Conservation (phyloP, 2,113 vertebrate species). For the Petrocephalus zakoni region DNA sequence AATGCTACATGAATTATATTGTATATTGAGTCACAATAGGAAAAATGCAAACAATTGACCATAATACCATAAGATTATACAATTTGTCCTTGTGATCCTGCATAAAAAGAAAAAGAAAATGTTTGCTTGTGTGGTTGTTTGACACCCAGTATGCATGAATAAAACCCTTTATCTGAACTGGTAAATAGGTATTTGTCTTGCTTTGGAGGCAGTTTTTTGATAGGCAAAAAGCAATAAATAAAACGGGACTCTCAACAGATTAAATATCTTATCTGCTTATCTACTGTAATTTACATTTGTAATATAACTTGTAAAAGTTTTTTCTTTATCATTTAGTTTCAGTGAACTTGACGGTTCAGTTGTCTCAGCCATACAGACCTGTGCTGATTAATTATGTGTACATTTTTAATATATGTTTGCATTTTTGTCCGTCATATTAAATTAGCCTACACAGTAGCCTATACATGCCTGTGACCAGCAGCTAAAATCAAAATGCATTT, state of each 20-base stretch:
- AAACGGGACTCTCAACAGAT: no score
- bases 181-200: neutral
- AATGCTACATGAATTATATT: neutral
- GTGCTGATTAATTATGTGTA: no score
- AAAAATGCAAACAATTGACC: neutral
- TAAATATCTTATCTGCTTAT: no score
- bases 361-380: no score
- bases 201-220: neutral
- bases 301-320: no score
- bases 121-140: neutral
- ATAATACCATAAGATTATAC: neutral
- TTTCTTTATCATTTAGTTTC: no score
- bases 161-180: neutral
- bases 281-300: no score
- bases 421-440: neutral
- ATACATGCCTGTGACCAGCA: neutral
- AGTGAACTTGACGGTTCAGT: no score
- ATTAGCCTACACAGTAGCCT: neutral
- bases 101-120: neutral
- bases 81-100: neutral
- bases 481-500: neutral
- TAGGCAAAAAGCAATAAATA: no score
- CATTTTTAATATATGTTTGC: neutral
- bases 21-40: neutral
- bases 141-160: neutral